Base-by-base conservation (phyloP, 2,113 vertebrate species). In the Aegithalos caudatus region DNA sequence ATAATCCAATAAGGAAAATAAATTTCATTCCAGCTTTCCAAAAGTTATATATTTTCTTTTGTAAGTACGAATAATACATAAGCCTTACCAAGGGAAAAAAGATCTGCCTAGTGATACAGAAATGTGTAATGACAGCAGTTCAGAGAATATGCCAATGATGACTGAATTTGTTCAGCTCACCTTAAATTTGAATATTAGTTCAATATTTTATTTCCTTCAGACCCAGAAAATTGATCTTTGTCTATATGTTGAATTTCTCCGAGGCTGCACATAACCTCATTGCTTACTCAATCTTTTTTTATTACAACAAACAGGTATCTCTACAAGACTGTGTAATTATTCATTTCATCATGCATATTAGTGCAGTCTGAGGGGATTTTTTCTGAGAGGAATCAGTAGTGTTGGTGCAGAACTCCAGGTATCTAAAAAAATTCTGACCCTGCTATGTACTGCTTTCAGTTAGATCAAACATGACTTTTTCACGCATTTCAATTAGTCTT, bases 351-450 rank as follows among this genome's bases (percentile, higher is more conserved):
- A 50, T n/a, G 40, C 29, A 61, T 44, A 64, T 87, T 78, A 90
- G 57, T 67, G 72, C 47, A 82, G 47, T 67, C 60, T 48, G 91
- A 88, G 25, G 45, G 44, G 67, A 95, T 64, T 88, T 87, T 9
- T 94, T 84, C 76, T 86, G 84, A 95, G 67, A 93, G 67, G 40
- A 96, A 57, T 93, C 74, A 94, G 23, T 73, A 33, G 33, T 2
- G 4, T 47, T 66, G 70, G 54, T 33, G 38, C 71, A 93, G 74
- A 96, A 93, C 95, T 95, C 91, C 72, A 95, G 92, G 83, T 64
- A 95, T 70, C 89, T 84, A 74, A 90, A 96, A 81, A 86, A 92
- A 95, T 92, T 92, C 86, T 95, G 88, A 90, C 69, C 65, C 51
- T 94, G 58, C 86, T 67, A 37, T 6, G 12, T 81, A 71, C 37